A percentile compares a stretch with the other conserved stretches of the same genome.
Evolutionary conservation across 2,113 vertebrate genomes (phyloP).

Genomic region (Carollia perspicillata): DNA sequence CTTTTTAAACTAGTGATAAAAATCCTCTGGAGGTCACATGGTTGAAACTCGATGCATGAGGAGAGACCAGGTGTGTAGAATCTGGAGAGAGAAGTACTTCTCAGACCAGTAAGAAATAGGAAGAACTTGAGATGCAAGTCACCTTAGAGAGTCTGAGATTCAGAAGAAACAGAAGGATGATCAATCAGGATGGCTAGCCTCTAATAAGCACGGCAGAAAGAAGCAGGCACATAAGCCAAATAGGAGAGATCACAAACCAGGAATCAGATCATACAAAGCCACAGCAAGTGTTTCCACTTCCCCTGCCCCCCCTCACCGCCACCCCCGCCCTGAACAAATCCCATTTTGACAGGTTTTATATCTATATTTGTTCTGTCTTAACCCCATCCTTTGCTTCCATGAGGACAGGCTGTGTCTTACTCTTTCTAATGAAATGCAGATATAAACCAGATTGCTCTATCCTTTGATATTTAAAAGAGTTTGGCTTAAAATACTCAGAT

Average conservation of each 20-base stretch:
- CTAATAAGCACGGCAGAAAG: background rate
- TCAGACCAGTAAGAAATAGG: background rate
- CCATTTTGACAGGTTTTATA: background rate
- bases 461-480: conserved; percentile 18
- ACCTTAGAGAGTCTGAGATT: background rate
- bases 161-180: background rate
- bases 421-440: conserved; percentile 7
- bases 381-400: background rate
- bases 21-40: background rate
- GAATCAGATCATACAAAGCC: rapidly evolving
- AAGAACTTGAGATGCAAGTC: background rate
- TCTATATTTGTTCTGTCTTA: background rate
- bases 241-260: background rate
- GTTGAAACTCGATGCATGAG: background rate
- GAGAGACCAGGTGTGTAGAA: background rate
- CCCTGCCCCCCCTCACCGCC: no score
- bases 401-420: background rate
- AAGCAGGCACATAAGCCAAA: background rate
- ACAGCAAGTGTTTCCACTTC: background rate
- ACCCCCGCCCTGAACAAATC: background rate
- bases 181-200: background rate
- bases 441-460: background rate
- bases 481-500: background rate
- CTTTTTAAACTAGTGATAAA: background rate
- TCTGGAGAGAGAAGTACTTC: background rate